These are phyloP conservation scores for Chironomus striatipennis DNA, from an alignment of 1,140 invertebrate genomes.

Conservation along the genomic window DNA sequence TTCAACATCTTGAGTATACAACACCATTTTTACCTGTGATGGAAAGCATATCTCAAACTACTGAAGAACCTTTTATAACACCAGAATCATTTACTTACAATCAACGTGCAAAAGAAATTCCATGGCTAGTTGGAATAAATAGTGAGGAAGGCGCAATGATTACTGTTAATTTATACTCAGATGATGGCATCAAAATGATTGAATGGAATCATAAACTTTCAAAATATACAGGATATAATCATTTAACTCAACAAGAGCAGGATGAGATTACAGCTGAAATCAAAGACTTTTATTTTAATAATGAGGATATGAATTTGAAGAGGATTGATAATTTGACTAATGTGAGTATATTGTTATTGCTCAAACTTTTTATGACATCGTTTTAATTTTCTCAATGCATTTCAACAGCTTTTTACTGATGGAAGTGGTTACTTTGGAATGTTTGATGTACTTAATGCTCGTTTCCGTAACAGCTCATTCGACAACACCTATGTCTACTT, in stretches of 20 bases:
- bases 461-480: background rate
- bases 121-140: background rate
- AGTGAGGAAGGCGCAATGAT: background rate
- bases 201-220: background rate
- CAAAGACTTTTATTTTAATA: background rate
- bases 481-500: background rate
- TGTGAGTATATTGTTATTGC: background rate
- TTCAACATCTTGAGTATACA: background rate
- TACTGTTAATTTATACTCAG: background rate
- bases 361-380: too few species aligned
- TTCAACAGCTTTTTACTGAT: background rate
- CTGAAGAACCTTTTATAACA: background rate
- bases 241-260: background rate
- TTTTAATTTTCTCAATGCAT: background rate
- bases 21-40: background rate
- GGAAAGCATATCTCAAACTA: background rate
- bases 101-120: background rate
- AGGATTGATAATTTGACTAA: background rate
- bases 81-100: background rate
- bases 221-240: background rate
- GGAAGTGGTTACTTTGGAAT: background rate
- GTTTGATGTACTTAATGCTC: background rate
- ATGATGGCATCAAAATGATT: background rate
- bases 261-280: background rate
- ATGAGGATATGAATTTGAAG: background rate